phyloP scores from a whole-genome alignment of 2,113 vertebrate species.

The Epinephelus cyanopodus region DNA sequence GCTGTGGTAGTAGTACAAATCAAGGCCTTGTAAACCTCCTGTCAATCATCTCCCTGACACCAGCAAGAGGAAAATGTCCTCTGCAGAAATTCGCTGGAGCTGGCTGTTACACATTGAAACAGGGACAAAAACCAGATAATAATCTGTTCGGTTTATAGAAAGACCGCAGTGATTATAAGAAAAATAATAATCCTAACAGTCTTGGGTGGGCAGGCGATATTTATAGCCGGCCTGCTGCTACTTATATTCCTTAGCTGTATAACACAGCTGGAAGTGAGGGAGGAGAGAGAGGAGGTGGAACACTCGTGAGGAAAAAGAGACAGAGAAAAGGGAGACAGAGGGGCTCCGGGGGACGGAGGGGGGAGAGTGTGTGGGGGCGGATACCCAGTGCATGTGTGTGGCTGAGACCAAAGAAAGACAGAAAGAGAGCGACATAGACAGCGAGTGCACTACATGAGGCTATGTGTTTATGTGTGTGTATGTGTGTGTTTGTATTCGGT shows the following conservation, averaged over 20 bases:
- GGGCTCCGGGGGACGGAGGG: constrained; percentile 45
- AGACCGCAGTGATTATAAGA: constrained; percentile 80
- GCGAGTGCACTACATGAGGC: constrained; percentile 13
- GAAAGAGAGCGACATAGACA: constrained; percentile 8
- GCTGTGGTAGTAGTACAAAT: constrained; percentile 20
- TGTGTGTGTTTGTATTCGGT: constrained; percentile 60
- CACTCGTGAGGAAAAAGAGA: constrained; percentile 52
- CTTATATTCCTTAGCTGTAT: constrained; percentile 77
- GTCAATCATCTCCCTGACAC: constrained; percentile 33
- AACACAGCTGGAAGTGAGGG: constrained; percentile 79
- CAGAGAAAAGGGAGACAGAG: constrained; percentile 54
- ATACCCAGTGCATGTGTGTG: constrained; percentile 51
- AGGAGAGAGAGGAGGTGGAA: constrained; percentile 67
- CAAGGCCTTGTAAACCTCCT: constrained; percentile 26
- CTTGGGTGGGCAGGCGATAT: constrained; percentile 82
- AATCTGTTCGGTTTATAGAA: constrained; percentile 75
- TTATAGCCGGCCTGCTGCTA: constrained; percentile 78
- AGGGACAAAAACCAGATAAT: constrained; percentile 78
- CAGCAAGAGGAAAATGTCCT: constrained; percentile 21
- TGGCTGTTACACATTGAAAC: constrained; percentile 24
- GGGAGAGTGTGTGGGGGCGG: constrained; percentile 42
- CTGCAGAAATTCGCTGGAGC: background rate
- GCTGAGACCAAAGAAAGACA: constrained; percentile 45
- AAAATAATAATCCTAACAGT: constrained; percentile 83
- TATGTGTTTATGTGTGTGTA: constrained; percentile 43